Conservation (phyloP, 2,888 invertebrate genomes). For the Argyresthia goedartella region DNA sequence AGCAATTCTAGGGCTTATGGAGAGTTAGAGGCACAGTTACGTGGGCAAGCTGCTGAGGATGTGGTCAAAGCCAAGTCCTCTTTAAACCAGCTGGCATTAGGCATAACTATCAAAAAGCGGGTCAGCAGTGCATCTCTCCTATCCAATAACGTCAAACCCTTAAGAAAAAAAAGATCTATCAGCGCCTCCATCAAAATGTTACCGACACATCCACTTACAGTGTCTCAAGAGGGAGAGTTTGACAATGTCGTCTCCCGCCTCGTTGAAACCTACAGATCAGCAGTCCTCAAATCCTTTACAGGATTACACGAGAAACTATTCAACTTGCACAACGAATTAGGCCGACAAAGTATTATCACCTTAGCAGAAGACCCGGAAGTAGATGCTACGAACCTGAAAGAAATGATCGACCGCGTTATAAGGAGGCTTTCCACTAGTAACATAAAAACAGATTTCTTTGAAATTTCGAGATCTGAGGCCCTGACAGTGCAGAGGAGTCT, state of each 20-base stretch:
- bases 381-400: conserved; percentile 16
- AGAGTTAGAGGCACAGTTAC: conserved; percentile 39
- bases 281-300: conserved; percentile 27
- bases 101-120: conserved; percentile 17
- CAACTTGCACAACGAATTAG: conserved; percentile 15
- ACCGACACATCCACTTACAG: conserved; percentile 12
- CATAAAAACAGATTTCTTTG: conserved; percentile 10
- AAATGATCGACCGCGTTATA: conserved; percentile 23
- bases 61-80: conserved; percentile 26
- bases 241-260: conserved; percentile 28
- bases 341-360: background rate
- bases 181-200: conserved; percentile 12
- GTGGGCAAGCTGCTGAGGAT: conserved; percentile 29
- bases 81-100: conserved; percentile 38
- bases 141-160: background rate
- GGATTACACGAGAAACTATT: conserved; percentile 29
- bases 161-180: conserved; percentile 14
- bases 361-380: background rate
- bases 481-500: conserved; percentile 36
- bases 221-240: conserved; percentile 21
- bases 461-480: conserved; percentile 21
- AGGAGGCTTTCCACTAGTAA: conserved; percentile 16
- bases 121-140: conserved; percentile 18
- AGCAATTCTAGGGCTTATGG: conserved; percentile 43
- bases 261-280: conserved; percentile 34